phyloP scores from a whole-genome alignment of 2,113 vertebrate species.

The Hippocampus abdominalis region DNA sequence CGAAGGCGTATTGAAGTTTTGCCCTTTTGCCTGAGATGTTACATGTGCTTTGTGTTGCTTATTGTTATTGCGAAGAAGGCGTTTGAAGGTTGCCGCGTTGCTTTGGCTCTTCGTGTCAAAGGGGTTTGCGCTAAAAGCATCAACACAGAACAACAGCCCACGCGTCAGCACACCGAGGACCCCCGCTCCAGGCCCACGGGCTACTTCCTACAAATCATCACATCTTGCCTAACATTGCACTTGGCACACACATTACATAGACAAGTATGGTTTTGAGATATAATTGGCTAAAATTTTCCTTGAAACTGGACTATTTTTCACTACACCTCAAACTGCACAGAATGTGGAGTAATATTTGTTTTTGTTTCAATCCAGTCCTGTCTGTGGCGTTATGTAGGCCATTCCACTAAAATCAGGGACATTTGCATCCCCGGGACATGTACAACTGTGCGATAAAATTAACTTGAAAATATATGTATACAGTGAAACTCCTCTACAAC shows the following conservation, averaged over 20 bases:
- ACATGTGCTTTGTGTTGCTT: conserved; percentile 36
- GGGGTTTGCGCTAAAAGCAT: conserved; percentile 50
- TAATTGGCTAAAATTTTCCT: background rate
- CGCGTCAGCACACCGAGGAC: conserved; percentile 38
- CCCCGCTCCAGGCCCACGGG: conserved; percentile 52
- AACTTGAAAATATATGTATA: background rate
- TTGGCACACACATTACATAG: background rate
- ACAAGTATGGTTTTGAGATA: background rate
- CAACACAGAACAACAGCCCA: conserved; percentile 59
- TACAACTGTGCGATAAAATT: background rate
- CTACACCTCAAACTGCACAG: background rate
- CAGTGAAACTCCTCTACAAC: too few relatives aligned
- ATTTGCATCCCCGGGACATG: background rate
- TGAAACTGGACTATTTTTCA: background rate
- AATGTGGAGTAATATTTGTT: background rate
- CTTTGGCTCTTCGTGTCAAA: conserved; percentile 48
- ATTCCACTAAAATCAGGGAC: background rate
- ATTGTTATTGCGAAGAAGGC: conserved; percentile 44
- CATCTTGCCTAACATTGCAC: background rate
- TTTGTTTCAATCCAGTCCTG: background rate
- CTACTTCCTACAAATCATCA: conserved; percentile 41
- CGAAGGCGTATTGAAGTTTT: conserved; percentile 6
- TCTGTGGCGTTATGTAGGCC: background rate
- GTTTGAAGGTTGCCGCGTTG: conserved; percentile 30
- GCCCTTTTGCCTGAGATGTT: conserved; percentile 36